Base-by-base conservation (phyloP, 2,113 vertebrate species). In the Potamarius usumacintae region DNA sequence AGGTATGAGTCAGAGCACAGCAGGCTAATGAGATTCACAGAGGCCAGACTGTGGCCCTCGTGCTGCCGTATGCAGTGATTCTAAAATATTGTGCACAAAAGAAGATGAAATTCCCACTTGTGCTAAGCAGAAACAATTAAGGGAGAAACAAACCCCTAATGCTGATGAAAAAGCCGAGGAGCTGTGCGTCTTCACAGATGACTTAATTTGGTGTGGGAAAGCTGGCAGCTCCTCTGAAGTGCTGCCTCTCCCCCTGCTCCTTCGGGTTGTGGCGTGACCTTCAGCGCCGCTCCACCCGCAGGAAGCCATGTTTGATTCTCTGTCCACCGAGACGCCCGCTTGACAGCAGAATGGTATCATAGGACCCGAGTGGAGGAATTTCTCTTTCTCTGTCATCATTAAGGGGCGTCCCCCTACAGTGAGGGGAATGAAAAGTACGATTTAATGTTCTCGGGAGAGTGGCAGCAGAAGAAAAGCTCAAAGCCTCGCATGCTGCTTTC, bases 401-500 rank as follows among this genome's bases (percentile, higher is more conserved):
- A 96, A 96, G 94, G 94, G 95, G 93, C 91, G 96, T 97, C 93
- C 95, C 96, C 94, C 95, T 97, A 95, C 88, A 94, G 96, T 25
- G 92, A 97, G 91, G 93, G 94, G 94, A 96, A 96, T 96, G 94
- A 97, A 96, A 97, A 97, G 95, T 96, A 93, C 30, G 42, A 96
- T 97, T 97, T 97, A 96, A 97, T 96, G 96, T 97, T 96, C 96
- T 97, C 95, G 90, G 88, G 95, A 96, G 95, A 96, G 95, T 96
- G 94, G 95, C 91, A 87, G 94, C 83, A 92, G 92, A 94, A 94
- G 96, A 96, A 96, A 93, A 92, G 88, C 96, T 97, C 94, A 97
- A 96, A 97, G 95, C 94, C 95, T 94, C 48, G 79, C 94, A 92
- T 89, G 94, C 92, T 97, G 93, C 93, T 97, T 96, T 96, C 95